Base-by-base conservation (phyloP, 2,113 vertebrate genomes). In the Thymallus thymallus region DNA sequence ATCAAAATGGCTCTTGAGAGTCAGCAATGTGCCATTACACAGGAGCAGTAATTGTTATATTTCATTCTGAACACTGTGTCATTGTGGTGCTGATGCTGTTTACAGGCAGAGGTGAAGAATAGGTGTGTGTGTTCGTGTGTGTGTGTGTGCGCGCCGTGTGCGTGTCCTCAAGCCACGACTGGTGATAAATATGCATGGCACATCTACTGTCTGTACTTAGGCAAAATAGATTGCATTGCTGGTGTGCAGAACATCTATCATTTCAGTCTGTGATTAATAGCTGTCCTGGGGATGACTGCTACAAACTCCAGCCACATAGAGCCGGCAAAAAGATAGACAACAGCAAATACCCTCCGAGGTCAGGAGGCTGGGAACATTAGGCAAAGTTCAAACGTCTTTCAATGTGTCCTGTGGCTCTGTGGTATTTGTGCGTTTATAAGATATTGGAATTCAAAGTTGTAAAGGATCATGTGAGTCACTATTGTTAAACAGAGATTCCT, bases 191-290 rank as follows among this genome's bases (percentile, higher is more conserved):
- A 90, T 90, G 87, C 88, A 86, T 78, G 68, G 77, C 86, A 84
- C 87, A 90, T 88, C 81, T 73, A 82, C 83, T 86, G 85, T 90
- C 86, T 86, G 81, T 89, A 86, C 87, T 91, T 86, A 90, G 86
- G 89, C 86, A 86, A 90, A 92, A 91, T 90, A 87, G 88, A 93
- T 86, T 85, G 85, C 88, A 81, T 85, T 87, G 88, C 90, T 90
- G 85, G 82, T 90, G 88, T 91, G 91, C 86, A 89, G 90, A 88
- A 83, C 90, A 92, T 93, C 89, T 90, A 93, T 93, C 90, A 92
- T 91, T 91, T 90, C 85, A 87, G 85, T 84, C 86, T 86, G 83
- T 92, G 90, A 92, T 93, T 92, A 92, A 92, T 90, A 90, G 91
- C 87, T 88, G 90, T 92, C 91, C 90, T 87, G 89, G 85, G 90